Conservation (phyloP, 2,888 invertebrate genomes). For the Pachydiplax longipennis region DNA sequence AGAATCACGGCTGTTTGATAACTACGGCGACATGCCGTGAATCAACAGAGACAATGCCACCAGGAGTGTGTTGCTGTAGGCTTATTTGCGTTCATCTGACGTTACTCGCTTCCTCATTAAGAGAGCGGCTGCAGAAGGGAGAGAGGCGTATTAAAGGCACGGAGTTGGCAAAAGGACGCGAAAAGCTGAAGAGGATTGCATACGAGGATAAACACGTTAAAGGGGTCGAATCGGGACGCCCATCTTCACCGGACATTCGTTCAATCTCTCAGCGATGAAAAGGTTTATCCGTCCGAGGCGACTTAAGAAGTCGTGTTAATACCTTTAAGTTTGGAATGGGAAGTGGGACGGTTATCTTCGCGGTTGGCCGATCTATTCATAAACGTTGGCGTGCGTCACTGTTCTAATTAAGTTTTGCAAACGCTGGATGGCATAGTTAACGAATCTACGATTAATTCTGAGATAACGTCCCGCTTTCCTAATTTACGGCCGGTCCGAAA, state of each 20-base stretch:
- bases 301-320: no score
- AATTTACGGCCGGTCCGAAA: no score
- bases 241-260: background rate
- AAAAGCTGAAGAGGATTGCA: background rate
- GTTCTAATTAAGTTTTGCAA: no score
- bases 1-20: conserved; percentile 34
- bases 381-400: no score
- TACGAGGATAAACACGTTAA: background rate
- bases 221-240: background rate
- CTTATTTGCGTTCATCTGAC: conserved; percentile 42
- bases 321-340: no score
- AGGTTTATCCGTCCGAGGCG: no score
- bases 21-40: conserved; percentile 19
- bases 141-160: background rate
- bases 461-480: no score
- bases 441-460: no score
- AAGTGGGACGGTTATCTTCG: no score
- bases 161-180: background rate
- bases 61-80: conserved; percentile 17
- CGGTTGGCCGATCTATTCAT: no score
- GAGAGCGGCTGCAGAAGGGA: background rate
- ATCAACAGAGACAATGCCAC: conserved; percentile 25
- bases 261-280: no score
- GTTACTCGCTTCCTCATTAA: conserved; percentile 10
- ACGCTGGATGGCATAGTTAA: no score